These are phyloP conservation scores for Boloria euphrosyne DNA, from an alignment of 2,888 invertebrate species.

Conservation along the genomic window DNA sequence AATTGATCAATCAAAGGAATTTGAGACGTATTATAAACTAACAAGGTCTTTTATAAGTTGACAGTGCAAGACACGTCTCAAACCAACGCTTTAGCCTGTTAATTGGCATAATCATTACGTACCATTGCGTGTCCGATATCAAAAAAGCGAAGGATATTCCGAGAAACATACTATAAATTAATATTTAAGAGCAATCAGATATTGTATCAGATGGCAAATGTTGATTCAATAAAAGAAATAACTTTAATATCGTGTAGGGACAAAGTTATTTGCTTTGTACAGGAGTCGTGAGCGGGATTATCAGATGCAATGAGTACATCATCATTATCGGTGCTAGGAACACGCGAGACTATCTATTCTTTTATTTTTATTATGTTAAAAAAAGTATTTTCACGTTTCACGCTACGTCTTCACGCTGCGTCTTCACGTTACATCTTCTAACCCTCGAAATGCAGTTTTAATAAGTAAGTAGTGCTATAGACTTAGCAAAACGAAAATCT, in stretches of 20 bases:
- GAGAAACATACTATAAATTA: conserved; percentile 44
- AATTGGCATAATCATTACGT: conserved; percentile 46
- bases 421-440: neutral
- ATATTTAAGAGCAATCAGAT: conserved; percentile 43
- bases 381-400: neutral
- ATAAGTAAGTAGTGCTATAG: too few species aligned
- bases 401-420: neutral
- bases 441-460: too few species aligned
- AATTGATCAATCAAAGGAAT: neutral
- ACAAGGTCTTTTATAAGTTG: conserved; percentile 21
- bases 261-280: conserved; percentile 38
- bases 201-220: conserved; percentile 41
- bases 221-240: conserved; percentile 43
- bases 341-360: conserved; percentile 29
- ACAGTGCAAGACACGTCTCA: conserved; percentile 17
- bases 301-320: conserved; percentile 41
- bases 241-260: conserved; percentile 38
- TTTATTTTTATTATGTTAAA: conserved; percentile 10
- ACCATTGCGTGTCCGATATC: conserved; percentile 44
- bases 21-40: conserved; percentile 16
- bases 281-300: conserved; percentile 34
- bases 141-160: conserved; percentile 40
- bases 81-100: conserved; percentile 39
- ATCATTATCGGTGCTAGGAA: conserved; percentile 39
- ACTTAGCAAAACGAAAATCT: too few species aligned